Conservation (phyloP, 2,797 vertebrate species). For the Avahi laniger region DNA sequence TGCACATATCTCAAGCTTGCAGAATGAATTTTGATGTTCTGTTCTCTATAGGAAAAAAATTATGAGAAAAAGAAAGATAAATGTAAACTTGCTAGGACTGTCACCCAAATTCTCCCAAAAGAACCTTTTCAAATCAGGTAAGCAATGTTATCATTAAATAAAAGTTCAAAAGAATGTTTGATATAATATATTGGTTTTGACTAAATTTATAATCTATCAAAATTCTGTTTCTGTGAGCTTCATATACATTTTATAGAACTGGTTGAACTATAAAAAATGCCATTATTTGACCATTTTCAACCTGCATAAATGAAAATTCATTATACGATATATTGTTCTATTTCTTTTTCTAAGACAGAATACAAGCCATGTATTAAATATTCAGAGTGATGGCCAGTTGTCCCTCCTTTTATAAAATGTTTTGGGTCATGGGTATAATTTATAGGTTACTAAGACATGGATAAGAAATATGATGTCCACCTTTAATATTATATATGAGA, state of each 20-base stretch:
- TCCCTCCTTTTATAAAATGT: not conserved
- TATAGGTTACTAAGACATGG: not conserved
- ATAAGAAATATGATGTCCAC: not conserved
- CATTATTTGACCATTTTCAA: not conserved
- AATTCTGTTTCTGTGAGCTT: conserved; percentile 16
- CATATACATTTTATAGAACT: not conserved
- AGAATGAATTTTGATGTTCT: not conserved
- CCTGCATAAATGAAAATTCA: not conserved
- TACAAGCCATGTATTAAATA: not conserved
- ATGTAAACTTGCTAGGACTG: not conserved
- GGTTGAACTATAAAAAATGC: not conserved
- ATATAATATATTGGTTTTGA: not conserved
- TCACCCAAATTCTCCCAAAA: not conserved
- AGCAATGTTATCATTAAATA: not conserved
- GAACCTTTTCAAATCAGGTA: not conserved
- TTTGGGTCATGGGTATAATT: not conserved
- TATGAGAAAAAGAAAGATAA: not conserved
- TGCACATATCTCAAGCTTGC: not conserved
- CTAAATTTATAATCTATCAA: not conserved
- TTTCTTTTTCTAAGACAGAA: not conserved
- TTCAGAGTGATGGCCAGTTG: not conserved
- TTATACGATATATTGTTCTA: not conserved
- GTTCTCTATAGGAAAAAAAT: not conserved
- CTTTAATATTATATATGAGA: not conserved
- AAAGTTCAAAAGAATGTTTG: not conserved